Evolutionary conservation across 2,113 vertebrate species (phyloP).

Genomic region (Panthera uncia): DNA sequence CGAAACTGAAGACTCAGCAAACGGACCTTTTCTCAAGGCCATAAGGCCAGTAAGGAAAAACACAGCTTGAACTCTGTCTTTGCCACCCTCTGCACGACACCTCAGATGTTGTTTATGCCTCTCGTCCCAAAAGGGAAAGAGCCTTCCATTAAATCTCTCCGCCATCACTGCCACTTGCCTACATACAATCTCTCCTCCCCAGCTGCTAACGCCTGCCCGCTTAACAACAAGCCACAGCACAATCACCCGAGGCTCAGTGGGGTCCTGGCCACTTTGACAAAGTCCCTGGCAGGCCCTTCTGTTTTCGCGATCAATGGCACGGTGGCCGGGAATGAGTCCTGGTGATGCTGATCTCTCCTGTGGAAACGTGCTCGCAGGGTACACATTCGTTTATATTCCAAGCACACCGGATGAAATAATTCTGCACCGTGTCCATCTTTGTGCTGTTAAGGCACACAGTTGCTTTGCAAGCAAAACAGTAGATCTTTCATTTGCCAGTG

Average conservation of each 20-base stretch:
- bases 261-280: constrained; percentile 64
- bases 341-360: constrained; percentile 11
- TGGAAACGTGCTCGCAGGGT: constrained; percentile 41
- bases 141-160: background rate
- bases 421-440: constrained; percentile 80
- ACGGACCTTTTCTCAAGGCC: background rate
- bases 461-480: constrained; percentile 86
- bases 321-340: constrained; percentile 54
- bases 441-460: constrained; percentile 72
- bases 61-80: background rate
- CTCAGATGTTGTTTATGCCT: background rate
- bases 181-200: background rate
- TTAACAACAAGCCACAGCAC: constrained; percentile 45
- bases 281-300: constrained; percentile 61
- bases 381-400: constrained; percentile 76
- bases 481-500: constrained; percentile 85
- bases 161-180: fast-evolving
- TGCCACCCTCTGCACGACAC: background rate
- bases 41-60: background rate
- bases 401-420: constrained; percentile 81
- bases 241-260: constrained; percentile 36
- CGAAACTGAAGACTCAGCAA: background rate
- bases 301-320: constrained; percentile 68
- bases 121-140: background rate
- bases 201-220: background rate